phyloP scores from a whole-genome alignment of 2,797 vertebrate species.

The Nannoperca australis region DNA sequence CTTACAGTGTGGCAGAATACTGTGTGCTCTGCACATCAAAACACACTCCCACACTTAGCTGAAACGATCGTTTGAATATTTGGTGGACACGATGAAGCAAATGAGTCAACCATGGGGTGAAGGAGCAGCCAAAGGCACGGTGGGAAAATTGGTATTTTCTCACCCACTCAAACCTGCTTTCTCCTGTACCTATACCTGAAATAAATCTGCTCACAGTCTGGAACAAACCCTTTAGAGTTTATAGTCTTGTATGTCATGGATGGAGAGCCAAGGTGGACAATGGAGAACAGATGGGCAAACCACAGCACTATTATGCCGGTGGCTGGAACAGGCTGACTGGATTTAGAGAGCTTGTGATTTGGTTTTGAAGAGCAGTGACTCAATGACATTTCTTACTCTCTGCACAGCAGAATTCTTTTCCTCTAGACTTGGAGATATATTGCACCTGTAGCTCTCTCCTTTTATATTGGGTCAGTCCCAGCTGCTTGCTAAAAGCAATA shows the following conservation, averaged over 20 bases:
- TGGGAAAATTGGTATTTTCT: constrained; percentile 72
- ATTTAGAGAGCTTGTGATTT: constrained; percentile 78
- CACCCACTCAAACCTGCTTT: constrained; percentile 65
- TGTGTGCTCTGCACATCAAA: constrained; percentile 58
- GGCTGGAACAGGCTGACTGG: constrained; percentile 71
- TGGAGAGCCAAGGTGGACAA: constrained; percentile 70
- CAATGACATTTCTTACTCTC: constrained; percentile 69
- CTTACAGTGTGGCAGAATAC: constrained; percentile 49
- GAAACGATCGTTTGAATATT: constrained; percentile 68
- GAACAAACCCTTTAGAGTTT: constrained; percentile 80
- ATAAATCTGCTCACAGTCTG: constrained; percentile 80
- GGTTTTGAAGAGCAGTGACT: constrained; percentile 78
- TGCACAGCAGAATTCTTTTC: constrained; percentile 57
- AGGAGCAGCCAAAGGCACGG: constrained; percentile 55
- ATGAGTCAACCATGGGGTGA: constrained; percentile 69
- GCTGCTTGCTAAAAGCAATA: constrained; percentile 63
- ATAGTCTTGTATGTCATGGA: constrained; percentile 76
- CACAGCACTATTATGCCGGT: constrained; percentile 64
- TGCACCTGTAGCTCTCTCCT: constrained; percentile 61
- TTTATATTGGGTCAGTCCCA: constrained; percentile 54
- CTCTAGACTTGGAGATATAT: constrained; percentile 60
- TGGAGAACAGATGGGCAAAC: constrained; percentile 72
- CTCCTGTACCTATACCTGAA: constrained; percentile 67
- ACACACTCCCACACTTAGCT: constrained; percentile 53
- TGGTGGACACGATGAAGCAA: constrained; percentile 68